Percentiles rank a stretch among this genome's conserved stretches.
These are phyloP conservation scores for Halesus radiatus DNA, from an alignment of 1,140 invertebrate genomes.

Conservation along the genomic window DNA sequence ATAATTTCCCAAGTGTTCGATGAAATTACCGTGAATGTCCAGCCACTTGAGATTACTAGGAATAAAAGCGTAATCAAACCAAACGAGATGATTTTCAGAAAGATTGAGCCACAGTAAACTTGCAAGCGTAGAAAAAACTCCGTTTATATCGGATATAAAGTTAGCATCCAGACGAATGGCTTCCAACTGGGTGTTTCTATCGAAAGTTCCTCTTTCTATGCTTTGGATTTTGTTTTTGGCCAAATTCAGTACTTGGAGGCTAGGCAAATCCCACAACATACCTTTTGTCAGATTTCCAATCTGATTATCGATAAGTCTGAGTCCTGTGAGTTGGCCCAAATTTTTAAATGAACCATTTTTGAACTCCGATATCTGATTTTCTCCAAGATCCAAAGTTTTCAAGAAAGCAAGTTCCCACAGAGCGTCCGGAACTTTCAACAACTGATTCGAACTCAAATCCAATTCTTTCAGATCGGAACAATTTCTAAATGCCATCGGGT, in stretches of 20 bases:
- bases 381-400: slow-evolving; percentile 88
- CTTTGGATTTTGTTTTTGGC: slow-evolving; percentile 89
- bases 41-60: slow-evolving; percentile 90
- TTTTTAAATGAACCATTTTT: slow-evolving; percentile 87
- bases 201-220: slow-evolving; percentile 86
- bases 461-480: slow-evolving; percentile 92
- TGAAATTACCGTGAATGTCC: slow-evolving; percentile 90
- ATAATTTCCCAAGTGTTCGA: slow-evolving; percentile 88
- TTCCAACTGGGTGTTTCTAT: slow-evolving; percentile 82
- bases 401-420: slow-evolving; percentile 85
- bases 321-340: slow-evolving; percentile 85
- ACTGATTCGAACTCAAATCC: slow-evolving; percentile 88
- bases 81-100: slow-evolving; percentile 91
- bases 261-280: slow-evolving; percentile 88
- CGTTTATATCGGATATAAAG: slow-evolving; percentile 88
- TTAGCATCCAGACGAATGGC: slow-evolving; percentile 90
- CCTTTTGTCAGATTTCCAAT: slow-evolving; percentile 87
- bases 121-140: slow-evolving; percentile 84
- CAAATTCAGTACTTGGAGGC: slow-evolving; percentile 87
- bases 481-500: slow-evolving; percentile 89
- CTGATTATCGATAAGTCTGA: slow-evolving; percentile 88
- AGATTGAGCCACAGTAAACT: slow-evolving; percentile 89
- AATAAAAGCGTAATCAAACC: slow-evolving; percentile 92
- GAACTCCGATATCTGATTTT: slow-evolving; percentile 87
- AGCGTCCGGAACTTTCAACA: slow-evolving; percentile 85